These are phyloP conservation scores for Plotosus lineatus DNA, from an alignment of 2,113 vertebrate species.

Conservation along the genomic window DNA sequence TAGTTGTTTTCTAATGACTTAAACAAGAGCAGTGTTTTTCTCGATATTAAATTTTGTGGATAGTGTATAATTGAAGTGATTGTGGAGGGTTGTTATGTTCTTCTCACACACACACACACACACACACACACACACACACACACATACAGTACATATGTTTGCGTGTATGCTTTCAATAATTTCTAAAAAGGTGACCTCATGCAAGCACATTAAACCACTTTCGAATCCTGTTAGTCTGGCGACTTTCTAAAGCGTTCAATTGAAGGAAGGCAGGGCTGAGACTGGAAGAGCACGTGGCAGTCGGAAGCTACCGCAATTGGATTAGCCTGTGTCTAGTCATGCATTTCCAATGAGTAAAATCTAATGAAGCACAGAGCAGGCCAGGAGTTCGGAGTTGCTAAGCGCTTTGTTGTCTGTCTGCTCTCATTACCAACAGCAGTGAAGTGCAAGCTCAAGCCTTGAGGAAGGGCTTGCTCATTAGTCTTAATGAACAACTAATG, in stretches of 20 bases:
- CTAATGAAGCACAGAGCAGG: conserved; percentile 43
- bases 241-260: conserved; percentile 32
- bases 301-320: conserved; percentile 38
- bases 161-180: neutral
- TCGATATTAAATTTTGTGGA: conserved; percentile 29
- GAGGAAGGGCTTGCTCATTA: conserved; percentile 23
- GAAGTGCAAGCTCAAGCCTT: conserved; percentile 27
- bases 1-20: conserved; percentile 39
- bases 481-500: conserved; percentile 34
- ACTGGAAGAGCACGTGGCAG: conserved; percentile 15
- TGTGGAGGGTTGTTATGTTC: neutral
- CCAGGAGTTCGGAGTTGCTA: conserved; percentile 38
- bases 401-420: conserved; percentile 47
- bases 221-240: neutral
- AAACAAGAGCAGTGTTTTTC: conserved; percentile 34
- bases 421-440: conserved; percentile 37
- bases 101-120: too few relatives aligned
- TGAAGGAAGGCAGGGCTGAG: neutral
- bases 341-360: conserved; percentile 54
- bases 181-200: conserved; percentile 20
- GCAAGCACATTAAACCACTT: neutral
- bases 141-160: conserved; percentile 19
- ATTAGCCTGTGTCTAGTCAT: conserved; percentile 53
- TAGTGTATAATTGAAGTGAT: conserved; percentile 21
- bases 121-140: too few relatives aligned